Evolutionary conservation across 2,888 invertebrate genomes (phyloP).

Genomic region (Micoletzkya japonica): DNA sequence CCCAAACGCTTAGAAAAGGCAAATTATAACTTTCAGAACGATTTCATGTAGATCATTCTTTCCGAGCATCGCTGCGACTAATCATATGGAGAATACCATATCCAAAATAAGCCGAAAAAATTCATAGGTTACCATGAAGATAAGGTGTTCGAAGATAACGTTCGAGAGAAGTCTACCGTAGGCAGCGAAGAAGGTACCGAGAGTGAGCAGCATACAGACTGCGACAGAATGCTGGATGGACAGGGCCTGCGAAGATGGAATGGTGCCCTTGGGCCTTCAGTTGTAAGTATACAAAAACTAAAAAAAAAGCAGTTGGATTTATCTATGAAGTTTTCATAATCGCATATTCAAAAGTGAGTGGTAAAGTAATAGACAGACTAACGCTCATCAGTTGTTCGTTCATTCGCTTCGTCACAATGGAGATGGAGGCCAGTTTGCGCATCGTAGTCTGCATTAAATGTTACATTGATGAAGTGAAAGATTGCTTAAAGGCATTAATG

Average conservation of each 20-base stretch:
- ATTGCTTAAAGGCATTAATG: too few species aligned
- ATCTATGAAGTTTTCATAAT: background rate
- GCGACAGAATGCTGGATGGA: conserved; percentile 12
- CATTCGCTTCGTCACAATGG: conserved; percentile 1
- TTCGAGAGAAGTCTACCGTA: background rate
- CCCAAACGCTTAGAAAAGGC: too few species aligned
- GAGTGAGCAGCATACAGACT: conserved; percentile 7
- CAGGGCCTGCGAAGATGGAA: background rate
- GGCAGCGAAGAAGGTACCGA: conserved; percentile 2
- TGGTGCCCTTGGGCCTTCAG: background rate
- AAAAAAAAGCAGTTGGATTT: background rate
- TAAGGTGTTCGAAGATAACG: background rate
- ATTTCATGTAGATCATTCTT: too few species aligned
- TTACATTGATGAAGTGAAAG: too few species aligned
- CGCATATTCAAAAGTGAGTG: background rate
- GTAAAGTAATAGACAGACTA: background rate
- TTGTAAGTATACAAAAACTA: too few species aligned
- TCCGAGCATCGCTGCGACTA: too few species aligned
- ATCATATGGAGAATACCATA: too few species aligned
- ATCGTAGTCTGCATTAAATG: too few species aligned
- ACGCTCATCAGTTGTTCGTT: conserved; percentile 12
- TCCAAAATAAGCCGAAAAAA: background rate
- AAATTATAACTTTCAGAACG: too few species aligned
- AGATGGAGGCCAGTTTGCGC: too few species aligned
- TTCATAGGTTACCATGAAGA: background rate